These are phyloP conservation scores for Leuctra nigra DNA, from an alignment of 2,888 invertebrate genomes.

Conservation along the genomic window DNA sequence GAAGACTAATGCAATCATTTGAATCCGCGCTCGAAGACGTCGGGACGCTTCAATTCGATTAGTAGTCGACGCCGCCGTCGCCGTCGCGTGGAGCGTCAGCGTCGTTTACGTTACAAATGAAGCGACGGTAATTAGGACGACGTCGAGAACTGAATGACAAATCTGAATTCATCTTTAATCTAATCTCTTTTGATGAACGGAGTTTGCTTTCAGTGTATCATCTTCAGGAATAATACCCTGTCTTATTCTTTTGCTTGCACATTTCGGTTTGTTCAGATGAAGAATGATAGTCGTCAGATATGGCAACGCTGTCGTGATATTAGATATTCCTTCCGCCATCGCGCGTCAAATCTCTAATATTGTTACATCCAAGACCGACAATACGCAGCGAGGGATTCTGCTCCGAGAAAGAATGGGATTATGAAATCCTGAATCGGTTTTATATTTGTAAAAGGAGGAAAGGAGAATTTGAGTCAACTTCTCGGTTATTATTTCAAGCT, in stretches of 20 bases:
- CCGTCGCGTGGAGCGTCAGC: neutral
- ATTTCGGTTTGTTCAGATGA: too few relatives aligned
- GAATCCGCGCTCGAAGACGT: neutral
- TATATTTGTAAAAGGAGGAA: too few relatives aligned
- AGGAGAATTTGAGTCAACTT: too few relatives aligned
- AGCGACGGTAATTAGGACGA: slow-evolving; percentile 16
- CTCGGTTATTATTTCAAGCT: too few relatives aligned
- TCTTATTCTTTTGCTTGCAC: neutral
- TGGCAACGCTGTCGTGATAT: too few relatives aligned
- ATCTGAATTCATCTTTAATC: neutral
- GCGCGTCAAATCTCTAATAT: too few relatives aligned
- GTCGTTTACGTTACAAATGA: neutral
- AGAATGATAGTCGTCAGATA: too few relatives aligned
- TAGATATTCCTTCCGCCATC: too few relatives aligned
- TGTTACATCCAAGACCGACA: too few relatives aligned
- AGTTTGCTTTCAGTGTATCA: neutral
- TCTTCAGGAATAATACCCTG: neutral
- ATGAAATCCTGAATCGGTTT: too few relatives aligned
- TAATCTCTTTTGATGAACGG: neutral
- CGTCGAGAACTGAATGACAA: neutral
- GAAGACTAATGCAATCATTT: neutral
- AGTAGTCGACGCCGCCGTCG: neutral
- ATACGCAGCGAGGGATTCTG: too few relatives aligned
- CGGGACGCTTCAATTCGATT: slow-evolving; percentile 6
- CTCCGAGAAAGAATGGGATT: too few relatives aligned